Percentiles rank a stretch among this genome's conserved stretches.
phyloP scores from a whole-genome alignment of 2,888 invertebrate genomes.

The Gerosis bhagava region DNA sequence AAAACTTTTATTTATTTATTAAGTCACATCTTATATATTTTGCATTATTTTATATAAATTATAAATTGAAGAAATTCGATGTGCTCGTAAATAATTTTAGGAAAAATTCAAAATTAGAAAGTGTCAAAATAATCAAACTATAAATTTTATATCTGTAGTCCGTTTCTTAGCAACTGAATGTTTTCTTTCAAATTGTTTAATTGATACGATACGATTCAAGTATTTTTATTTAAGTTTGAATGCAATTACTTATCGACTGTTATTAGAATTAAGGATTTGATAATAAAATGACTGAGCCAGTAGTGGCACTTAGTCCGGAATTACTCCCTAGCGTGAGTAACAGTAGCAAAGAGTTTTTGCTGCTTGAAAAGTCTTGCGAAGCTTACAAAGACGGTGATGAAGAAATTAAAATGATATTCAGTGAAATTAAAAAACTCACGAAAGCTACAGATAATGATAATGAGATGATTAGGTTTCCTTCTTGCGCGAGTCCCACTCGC shows the following conservation, averaged over 20 bases:
- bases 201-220: background rate
- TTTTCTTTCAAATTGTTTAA: constrained; percentile 15
- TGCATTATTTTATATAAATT: no score
- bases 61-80: no score
- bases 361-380: constrained; percentile 68
- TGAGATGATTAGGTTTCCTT: no score
- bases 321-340: constrained; percentile 57
- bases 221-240: background rate
- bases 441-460: constrained; percentile 48
- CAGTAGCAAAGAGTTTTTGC: constrained; percentile 70
- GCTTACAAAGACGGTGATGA: constrained; percentile 74
- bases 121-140: no score
- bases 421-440: constrained; percentile 84
- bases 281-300: constrained; percentile 43
- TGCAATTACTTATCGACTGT: no score
- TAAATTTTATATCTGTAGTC: constrained; percentile 1
- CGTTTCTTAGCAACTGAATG: constrained; percentile 34
- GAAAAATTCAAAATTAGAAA: no score
- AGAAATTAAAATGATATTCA: constrained; percentile 86
- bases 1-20: no score
- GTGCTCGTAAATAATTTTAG: no score
- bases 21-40: no score
- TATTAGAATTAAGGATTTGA: no score
- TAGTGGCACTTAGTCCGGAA: constrained; percentile 39
- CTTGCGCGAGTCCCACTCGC: no score